Conservation (phyloP, 2,888 invertebrate species). For the Drosophila borborema region DNA sequence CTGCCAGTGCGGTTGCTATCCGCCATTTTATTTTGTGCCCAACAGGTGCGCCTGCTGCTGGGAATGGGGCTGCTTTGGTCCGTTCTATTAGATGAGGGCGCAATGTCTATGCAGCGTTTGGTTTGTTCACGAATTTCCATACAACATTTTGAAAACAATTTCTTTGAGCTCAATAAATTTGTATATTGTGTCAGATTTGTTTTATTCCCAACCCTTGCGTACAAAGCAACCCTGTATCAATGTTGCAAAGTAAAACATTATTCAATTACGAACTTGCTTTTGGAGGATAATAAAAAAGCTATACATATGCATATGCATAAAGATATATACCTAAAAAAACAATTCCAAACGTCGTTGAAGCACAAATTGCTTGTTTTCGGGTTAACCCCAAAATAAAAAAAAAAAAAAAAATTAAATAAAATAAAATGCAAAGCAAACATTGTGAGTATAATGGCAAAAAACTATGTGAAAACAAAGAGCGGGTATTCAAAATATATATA, state of each 20-base stretch:
- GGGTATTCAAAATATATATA: conserved; percentile 27
- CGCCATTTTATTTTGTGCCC: conserved; percentile 63
- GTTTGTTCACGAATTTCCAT: conserved; percentile 15
- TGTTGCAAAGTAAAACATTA: conserved; percentile 50
- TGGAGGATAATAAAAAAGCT: background rate
- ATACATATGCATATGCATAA: background rate
- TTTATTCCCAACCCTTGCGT: background rate
- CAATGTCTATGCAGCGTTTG: background rate
- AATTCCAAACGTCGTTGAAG: conserved; percentile 33
- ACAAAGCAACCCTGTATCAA: conserved; percentile 33
- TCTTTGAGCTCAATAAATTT: conserved; percentile 68
- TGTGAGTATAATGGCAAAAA: conserved; percentile 32
- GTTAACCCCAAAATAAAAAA: conserved; percentile 35
- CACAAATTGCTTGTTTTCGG: conserved; percentile 64
- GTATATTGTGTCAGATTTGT: conserved; percentile 33
- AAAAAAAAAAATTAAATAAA: conserved; percentile 4
- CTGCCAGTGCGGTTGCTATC: conserved; percentile 43
- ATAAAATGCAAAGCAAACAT: conserved; percentile 14
- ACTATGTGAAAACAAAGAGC: conserved; percentile 34
- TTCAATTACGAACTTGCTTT: conserved; percentile 51
- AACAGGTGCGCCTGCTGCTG: conserved; percentile 61
- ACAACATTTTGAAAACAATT: conserved; percentile 36
- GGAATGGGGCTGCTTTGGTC: conserved; percentile 72
- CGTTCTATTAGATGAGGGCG: conserved; percentile 50
- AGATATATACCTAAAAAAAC: conserved; percentile 24